A percentile compares a stretch with the other conserved stretches of the same genome.
phyloP scores from a whole-genome alignment of 2,797 vertebrate genomes.

The Cyprinodon diabolis region DNA sequence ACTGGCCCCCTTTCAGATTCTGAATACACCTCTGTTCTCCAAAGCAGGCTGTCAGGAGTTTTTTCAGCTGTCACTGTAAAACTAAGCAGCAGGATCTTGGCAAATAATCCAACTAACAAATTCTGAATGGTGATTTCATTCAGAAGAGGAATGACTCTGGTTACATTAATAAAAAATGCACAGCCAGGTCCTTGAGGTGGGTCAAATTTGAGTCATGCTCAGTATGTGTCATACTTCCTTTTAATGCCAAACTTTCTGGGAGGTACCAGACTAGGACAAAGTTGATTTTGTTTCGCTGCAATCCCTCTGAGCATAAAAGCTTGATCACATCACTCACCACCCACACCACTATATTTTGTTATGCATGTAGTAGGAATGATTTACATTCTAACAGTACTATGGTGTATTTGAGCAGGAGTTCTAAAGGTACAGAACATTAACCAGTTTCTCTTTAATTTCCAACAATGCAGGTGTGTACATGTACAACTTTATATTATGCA shows the following conservation, averaged over 20 bases:
- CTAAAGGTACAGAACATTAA: not conserved
- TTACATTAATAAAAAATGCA: constrained; percentile 47
- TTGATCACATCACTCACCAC: constrained; percentile 47
- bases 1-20: constrained; percentile 47
- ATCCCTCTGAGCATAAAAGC: constrained; percentile 38
- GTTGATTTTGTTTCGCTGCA: constrained; percentile 48
- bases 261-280: constrained; percentile 50
- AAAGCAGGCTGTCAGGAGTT: constrained; percentile 37
- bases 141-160: constrained; percentile 42
- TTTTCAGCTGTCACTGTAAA: constrained; percentile 59
- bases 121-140: constrained; percentile 72
- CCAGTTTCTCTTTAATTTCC: too few species aligned
- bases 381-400: constrained; percentile 32
- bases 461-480: not conserved
- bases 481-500: too few species aligned
- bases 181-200: constrained; percentile 53
- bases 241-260: constrained; percentile 64
- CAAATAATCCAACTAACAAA: constrained; percentile 66
- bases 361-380: constrained; percentile 18
- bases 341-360: constrained; percentile 37
- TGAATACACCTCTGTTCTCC: constrained; percentile 73
- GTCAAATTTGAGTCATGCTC: constrained; percentile 71
- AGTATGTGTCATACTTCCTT: constrained; percentile 67
- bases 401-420: constrained; percentile 23
- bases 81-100: constrained; percentile 63